Percentiles rank a stretch among this genome's conserved stretches.
Conservation (phyloP, 2,888 invertebrate genomes). For the Poecilus cupreus region DNA sequence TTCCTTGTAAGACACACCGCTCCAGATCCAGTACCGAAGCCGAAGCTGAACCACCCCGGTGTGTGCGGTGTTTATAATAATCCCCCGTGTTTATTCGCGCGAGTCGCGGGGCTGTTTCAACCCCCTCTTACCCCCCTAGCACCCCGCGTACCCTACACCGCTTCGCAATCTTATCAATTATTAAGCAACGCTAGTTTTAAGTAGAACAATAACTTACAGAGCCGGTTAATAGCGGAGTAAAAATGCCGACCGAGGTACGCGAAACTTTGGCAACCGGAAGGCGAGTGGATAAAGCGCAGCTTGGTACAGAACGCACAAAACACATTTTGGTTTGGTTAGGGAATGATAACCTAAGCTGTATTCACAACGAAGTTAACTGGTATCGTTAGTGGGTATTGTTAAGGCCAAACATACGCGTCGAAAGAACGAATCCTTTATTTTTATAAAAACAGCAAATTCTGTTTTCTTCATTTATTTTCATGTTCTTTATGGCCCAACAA, state of each 20-base stretch:
- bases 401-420: too few species aligned
- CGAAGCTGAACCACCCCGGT: background rate
- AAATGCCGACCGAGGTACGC: slow-evolving; percentile 64
- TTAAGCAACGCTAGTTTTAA: slow-evolving; percentile 71
- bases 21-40: background rate
- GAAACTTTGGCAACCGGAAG: background rate
- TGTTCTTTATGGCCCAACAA: too few species aligned
- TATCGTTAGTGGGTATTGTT: too few species aligned
- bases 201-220: slow-evolving; percentile 72
- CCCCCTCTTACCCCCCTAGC: background rate
- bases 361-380: too few species aligned
- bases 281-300: too few species aligned
- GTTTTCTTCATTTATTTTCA: too few species aligned
- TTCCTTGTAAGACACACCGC: background rate
- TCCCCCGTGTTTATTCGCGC: slow-evolving; percentile 56
- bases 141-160: background rate
- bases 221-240: slow-evolving; percentile 71
- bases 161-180: slow-evolving; percentile 71
- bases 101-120: background rate
- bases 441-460: too few species aligned
- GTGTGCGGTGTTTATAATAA: slow-evolving; percentile 53
- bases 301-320: too few species aligned
- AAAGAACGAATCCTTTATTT: too few species aligned
- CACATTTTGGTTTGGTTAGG: too few species aligned
- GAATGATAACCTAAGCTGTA: too few species aligned